These are phyloP conservation scores for Diaperis boleti DNA, from an alignment of 2,888 invertebrate species.

Conservation along the genomic window DNA sequence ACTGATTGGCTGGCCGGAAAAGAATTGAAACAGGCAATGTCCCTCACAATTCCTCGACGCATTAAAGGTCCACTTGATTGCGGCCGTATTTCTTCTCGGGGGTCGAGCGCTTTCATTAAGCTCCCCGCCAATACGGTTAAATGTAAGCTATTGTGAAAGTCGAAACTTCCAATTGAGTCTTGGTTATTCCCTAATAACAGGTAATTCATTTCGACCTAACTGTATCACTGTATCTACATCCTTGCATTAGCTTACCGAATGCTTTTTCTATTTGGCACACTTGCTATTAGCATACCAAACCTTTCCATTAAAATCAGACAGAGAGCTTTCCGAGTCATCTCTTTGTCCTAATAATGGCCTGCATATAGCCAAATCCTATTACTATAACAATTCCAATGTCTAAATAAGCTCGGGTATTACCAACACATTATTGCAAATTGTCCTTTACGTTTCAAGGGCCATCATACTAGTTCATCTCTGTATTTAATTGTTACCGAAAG, in stretches of 20 bases:
- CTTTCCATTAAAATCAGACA: slow-evolving; percentile 29
- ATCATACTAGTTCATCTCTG: neutral
- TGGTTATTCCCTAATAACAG: slow-evolving; percentile 60
- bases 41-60: slow-evolving; percentile 63
- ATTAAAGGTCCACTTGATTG: slow-evolving; percentile 65
- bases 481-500: neutral
- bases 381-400: slow-evolving; percentile 21
- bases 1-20: slow-evolving; percentile 62
- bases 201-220: slow-evolving; percentile 56
- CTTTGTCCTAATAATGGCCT: slow-evolving; percentile 22
- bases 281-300: slow-evolving; percentile 21
- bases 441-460: neutral
- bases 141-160: slow-evolving; percentile 62
- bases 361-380: slow-evolving; percentile 23
- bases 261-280: slow-evolving; percentile 20
- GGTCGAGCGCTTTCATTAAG: slow-evolving; percentile 63
- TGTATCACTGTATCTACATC: slow-evolving; percentile 23
- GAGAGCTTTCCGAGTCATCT: slow-evolving; percentile 11
- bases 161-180: slow-evolving; percentile 62
- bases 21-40: slow-evolving; percentile 63
- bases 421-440: slow-evolving; percentile 9
- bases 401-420: slow-evolving; percentile 8
- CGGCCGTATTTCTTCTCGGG: slow-evolving; percentile 64
- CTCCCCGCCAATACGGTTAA: slow-evolving; percentile 61
- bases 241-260: slow-evolving; percentile 29